Conservation (phyloP, 2,113 vertebrate genomes). For the Oreocharis arfaki region DNA sequence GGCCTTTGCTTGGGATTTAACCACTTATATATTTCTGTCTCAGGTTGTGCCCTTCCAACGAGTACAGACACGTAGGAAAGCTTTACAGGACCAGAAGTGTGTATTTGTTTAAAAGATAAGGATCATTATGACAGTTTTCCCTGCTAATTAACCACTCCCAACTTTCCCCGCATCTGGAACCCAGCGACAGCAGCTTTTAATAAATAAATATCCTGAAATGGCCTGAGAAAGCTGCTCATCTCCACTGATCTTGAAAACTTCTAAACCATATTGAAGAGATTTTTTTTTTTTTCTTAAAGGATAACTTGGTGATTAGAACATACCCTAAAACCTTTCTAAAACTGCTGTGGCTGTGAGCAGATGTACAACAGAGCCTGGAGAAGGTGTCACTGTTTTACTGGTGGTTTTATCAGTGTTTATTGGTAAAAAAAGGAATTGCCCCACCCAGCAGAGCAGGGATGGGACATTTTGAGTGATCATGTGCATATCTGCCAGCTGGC, state of each 20-base stretch:
- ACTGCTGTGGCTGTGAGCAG: neutral
- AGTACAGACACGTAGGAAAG: neutral
- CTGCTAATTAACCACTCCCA: neutral
- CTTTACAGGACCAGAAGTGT: rapidly evolving
- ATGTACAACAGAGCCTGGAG: neutral
- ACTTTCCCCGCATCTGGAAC: neutral
- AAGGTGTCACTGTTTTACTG: neutral
- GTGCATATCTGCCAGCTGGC: neutral
- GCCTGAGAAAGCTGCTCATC: neutral
- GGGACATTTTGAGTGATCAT: rapidly evolving
- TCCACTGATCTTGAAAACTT: neutral
- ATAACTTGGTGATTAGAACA: neutral
- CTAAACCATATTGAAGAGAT: rapidly evolving
- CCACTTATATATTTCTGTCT: rapidly evolving
- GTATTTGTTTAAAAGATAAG: neutral
- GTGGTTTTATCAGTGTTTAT: neutral
- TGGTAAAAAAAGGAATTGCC: neutral
- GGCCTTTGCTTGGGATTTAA: neutral
- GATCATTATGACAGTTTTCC: neutral
- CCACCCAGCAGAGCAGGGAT: neutral
- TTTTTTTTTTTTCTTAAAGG: neutral
- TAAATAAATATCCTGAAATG: neutral
- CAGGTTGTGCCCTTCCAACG: neutral
- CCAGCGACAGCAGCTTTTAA: neutral
- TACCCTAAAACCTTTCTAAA: neutral